Evolutionary conservation across 1,140 invertebrate species (phyloP), one percentile per base, ranked within the genome.

Genomic region (Bradysia coprophila): DNA sequence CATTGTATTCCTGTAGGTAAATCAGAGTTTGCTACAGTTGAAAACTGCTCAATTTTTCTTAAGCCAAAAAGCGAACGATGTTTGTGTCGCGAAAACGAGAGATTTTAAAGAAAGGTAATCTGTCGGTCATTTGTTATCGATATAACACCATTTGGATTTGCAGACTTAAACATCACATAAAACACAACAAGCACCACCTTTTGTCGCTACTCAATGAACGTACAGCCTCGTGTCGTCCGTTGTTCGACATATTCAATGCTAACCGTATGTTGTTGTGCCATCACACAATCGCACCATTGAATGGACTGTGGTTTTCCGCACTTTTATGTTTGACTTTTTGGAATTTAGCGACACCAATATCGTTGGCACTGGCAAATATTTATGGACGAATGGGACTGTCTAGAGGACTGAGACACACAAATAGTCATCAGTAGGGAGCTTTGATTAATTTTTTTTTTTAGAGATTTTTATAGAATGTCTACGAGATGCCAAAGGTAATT

Each of bases 21-120:
- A 83, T 53, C 74, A 80, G 45, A 78, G 77, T 0, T 58, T 82
- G 3, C 71, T 72, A 31, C 77, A 81, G 53, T 66, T 83, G 15
- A 76, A 77, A 47, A 78, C 71, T 3, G 74, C 81, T 22, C 79
- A 83, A 51, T 77, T 73, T 50, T 81, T 78, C 52, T 68, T 84
- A 28, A 72, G 80, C 49, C 77, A 75, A 49, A 75, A 79, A 51
- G 76, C 76, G 4, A 69, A 71, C n/a, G 68, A 73, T 43, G 79
- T 82, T 42, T 76, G 76, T 43, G 64, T 73, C 48, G 65, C 57
- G 49, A 43, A 56, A 49, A 60, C 57, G 21, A 47, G 49, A 9
- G 23, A 47, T 31, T 60, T 60, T 45, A 56, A 52, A 19, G 52
- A 57, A 44, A 56, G 57, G 57, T 60, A 31, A 48, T 46, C 43